Evolutionary conservation across 30 jellyfish, hydroid and myxozoan species (phyloP), one percentile per base, ranked within the genome.

Genomic region (Turritopsis dohrnii): DNA sequence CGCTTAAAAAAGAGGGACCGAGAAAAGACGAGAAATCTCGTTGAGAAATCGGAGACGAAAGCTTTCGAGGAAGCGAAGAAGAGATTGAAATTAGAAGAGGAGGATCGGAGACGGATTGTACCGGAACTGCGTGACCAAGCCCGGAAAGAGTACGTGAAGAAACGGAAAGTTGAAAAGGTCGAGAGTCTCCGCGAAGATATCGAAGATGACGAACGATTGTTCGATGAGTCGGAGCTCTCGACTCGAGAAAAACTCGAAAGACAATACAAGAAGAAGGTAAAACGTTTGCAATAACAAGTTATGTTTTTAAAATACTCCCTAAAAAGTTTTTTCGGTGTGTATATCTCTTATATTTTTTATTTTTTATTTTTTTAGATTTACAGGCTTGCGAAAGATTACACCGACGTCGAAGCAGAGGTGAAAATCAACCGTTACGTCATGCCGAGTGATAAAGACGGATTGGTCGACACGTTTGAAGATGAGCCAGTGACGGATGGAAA

Each of bases 371-470:
- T 54, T 65, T 25, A 82, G 89, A 83, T 94, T 24, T 90, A 89
- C 80, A 87, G 81, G 71, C 83, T 95, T 54, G 99, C 99, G 28
- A 83, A 80, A 53, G 97, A 95, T 20, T 88, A 87, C 84, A 90
- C 84, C 53, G 93, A 95, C 9, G 96, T 89, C 16, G 85, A 86
- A 25, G 90, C 91, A 72, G 94, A 75, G 26, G 96, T 87, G 65
- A 87, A 83, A 80, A 96, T 90, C 26, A 88, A 90, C 66, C 77
- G 99, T 76, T 95, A 95, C 85, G 84, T 85, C 79, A 90, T 95
- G 96, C 99, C 99, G 31, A 90, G 94, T 74, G 99, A 89, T 82
- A 95, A 90, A 74, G 92, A 83, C 53, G 97, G 88, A n/a, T 69
- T 84, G 29, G 60, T 87, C 52, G 99, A 95, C 73, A 90, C 94